A percentile compares a stretch with the other conserved stretches of the same genome.
Evolutionary conservation across 92 coral and sea anemone species (phyloP).

Genomic region (Porites cylindrica): DNA sequence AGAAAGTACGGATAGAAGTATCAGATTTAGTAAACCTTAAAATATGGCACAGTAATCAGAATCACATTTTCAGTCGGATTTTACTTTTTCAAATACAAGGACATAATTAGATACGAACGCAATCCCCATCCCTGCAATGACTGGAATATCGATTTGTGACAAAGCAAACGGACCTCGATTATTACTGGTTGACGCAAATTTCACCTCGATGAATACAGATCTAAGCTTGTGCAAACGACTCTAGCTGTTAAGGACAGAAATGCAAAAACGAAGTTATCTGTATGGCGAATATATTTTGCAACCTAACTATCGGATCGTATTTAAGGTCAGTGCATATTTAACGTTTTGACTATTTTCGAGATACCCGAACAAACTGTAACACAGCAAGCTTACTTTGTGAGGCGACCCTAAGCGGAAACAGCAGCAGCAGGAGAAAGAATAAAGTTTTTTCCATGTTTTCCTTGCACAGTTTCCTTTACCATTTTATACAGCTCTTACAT

Average conservation of each 20-base stretch:
- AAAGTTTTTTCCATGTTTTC: slow-evolving; percentile 19
- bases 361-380: neutral
- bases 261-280: neutral
- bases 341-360: neutral
- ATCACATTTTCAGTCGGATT: neutral
- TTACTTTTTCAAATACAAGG: neutral
- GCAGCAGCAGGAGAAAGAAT: neutral
- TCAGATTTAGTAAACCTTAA: too few species aligned
- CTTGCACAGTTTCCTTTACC: neutral
- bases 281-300: slow-evolving; percentile 21
- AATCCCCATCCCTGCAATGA: slow-evolving; percentile 1
- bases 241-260: neutral
- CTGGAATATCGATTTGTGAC: neutral
- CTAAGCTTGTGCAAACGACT: neutral
- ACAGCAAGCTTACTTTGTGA: slow-evolving; percentile 23
- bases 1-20: too few species aligned
- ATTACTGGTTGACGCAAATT: neutral
- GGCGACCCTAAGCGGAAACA: neutral
- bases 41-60: too few species aligned
- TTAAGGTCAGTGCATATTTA: neutral
- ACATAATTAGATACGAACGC: neutral
- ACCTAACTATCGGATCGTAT: neutral
- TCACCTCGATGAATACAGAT: too few species aligned
- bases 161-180: neutral
- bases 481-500: slow-evolving; percentile 28